Conservation (phyloP, 2,888 invertebrate species). For the Hedychridium roseum region DNA sequence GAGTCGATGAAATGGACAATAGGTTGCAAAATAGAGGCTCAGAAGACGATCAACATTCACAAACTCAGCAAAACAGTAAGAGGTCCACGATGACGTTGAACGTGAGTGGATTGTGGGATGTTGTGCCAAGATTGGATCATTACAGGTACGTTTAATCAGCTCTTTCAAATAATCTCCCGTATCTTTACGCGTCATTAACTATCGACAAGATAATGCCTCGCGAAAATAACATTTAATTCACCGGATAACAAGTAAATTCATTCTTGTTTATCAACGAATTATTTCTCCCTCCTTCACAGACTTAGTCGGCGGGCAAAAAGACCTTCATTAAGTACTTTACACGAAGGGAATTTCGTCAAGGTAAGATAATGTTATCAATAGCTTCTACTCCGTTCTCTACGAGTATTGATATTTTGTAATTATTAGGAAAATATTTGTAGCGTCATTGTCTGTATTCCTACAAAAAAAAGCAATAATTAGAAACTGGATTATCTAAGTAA, state of each 20-base stretch:
- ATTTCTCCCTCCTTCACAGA: conserved; percentile 35
- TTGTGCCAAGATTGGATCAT: conserved; percentile 59
- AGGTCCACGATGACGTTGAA: conserved; percentile 56
- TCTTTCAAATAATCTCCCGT: not conserved
- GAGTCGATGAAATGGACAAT: conserved; percentile 50
- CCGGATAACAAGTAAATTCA: not conserved
- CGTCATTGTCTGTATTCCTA: not conserved
- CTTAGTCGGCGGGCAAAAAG: conserved; percentile 75
- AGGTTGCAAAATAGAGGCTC: conserved; percentile 44
- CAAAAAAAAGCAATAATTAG: not conserved
- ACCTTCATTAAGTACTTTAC: conserved; percentile 85
- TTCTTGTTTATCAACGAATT: not conserved
- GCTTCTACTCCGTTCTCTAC: too few species aligned
- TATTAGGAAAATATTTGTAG: not conserved
- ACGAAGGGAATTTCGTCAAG: conserved; percentile 67
- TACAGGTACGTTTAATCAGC: conserved; percentile 47
- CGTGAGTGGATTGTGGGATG: conserved; percentile 61
- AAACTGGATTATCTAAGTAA: too few species aligned
- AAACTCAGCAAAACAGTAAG: conserved; percentile 47
- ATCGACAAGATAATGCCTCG: too few species aligned
- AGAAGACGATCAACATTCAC: conserved; percentile 47
- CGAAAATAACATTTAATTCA: too few species aligned
- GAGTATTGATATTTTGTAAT: too few species aligned
- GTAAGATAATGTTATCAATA: conserved; percentile 52
- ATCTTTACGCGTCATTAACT: not conserved